These are phyloP conservation scores for Eumerus sabulonum DNA, from an alignment of 2,888 invertebrate genomes.

Conservation along the genomic window DNA sequence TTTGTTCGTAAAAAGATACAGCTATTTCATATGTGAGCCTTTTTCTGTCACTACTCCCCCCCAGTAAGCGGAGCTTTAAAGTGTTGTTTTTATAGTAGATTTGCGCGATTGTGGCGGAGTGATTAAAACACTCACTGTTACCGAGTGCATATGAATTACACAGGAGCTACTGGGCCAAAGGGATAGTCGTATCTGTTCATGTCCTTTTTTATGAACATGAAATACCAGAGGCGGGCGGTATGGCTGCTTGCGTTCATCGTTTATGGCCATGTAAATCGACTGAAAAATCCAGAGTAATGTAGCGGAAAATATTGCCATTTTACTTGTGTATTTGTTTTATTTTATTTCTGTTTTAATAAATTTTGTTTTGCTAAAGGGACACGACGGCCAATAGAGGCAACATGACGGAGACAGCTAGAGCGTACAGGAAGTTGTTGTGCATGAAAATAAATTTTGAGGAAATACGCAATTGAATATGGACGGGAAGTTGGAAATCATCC, in stretches of 20 bases:
- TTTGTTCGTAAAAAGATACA: constrained; percentile 23
- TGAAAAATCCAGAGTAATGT: constrained; percentile 68
- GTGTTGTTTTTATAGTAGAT: constrained; percentile 51
- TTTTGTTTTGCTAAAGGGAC: too few species aligned
- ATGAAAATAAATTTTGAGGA: constrained; percentile 27
- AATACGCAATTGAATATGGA: constrained; percentile 47
- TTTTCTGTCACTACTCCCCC: not conserved
- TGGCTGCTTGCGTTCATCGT: constrained; percentile 15
- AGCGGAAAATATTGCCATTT: constrained; percentile 68
- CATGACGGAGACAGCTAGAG: not conserved
- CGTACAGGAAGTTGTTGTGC: constrained; percentile 23
- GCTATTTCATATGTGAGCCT: not conserved
- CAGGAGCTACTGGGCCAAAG: not conserved
- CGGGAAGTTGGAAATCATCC: constrained; percentile 56
- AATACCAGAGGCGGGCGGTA: not conserved
- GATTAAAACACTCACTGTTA: constrained; percentile 50
- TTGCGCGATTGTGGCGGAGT: constrained; percentile 35
- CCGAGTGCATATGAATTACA: not conserved
- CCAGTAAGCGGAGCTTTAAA: constrained; percentile 9
- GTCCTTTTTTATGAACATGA: constrained; percentile 35
- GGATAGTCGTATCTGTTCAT: not conserved
- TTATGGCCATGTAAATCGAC: constrained; percentile 68
- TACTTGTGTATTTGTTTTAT: constrained; percentile 2
- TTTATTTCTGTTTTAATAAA: too few species aligned
- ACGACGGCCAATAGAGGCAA: not conserved